A percentile compares a stretch with the other conserved stretches of the same genome.
These are phyloP conservation scores for Capricornis sumatraensis DNA, from an alignment of 2,113 vertebrate species.

Conservation along the genomic window DNA sequence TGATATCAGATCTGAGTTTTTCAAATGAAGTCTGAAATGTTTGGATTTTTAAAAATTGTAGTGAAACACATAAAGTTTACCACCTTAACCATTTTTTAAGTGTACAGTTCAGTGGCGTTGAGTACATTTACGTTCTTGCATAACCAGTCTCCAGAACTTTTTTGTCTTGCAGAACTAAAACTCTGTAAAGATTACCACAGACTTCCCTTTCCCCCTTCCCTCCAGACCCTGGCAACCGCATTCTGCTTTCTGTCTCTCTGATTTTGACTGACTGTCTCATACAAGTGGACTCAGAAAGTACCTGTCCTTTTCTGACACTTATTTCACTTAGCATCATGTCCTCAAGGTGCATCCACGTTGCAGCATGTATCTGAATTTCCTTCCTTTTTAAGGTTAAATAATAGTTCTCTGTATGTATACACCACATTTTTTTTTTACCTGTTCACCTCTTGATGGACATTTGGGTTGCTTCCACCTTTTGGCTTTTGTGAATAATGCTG, in stretches of 20 bases:
- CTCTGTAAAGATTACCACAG: neutral
- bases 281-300: neutral
- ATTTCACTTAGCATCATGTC: neutral
- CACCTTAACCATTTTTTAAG: neutral
- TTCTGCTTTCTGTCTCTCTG: neutral
- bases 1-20: neutral
- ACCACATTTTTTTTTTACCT: neutral
- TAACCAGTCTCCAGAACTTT: neutral
- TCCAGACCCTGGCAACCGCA: neutral
- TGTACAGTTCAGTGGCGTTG: neutral
- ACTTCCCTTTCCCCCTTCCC: neutral
- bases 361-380: neutral
- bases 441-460: neutral
- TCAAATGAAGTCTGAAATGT: neutral
- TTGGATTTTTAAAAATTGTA: neutral
- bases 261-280: neutral
- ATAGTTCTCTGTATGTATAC: neutral
- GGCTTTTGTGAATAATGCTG: neutral
- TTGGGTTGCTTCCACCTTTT: neutral
- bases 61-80: neutral
- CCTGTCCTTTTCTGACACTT: neutral
- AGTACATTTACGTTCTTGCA: neutral
- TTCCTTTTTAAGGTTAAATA: neutral
- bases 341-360: neutral
- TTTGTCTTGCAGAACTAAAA: conserved; percentile 1